Evolutionary conservation across 2,113 vertebrate genomes (phyloP), one percentile per base, ranked within the genome.

Genomic region (Brienomyrus longianalis): DNA sequence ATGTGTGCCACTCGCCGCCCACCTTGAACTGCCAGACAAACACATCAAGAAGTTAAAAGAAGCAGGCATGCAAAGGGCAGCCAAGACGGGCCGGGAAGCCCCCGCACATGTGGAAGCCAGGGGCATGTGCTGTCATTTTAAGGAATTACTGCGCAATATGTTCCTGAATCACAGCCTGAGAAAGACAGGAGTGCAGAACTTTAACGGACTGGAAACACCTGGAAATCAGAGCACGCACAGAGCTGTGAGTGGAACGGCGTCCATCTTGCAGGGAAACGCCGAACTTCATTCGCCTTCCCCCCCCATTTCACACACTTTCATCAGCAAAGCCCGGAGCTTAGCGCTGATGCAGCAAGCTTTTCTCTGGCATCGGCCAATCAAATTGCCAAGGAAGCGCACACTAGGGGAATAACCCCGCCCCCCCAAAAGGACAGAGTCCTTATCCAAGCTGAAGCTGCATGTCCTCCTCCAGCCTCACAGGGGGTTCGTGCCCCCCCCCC

Each of bases 1-100:
- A 99, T 0, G 98, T 99, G 95, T 95, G 96, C 98, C 98, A 99
- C 90, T 97, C 95, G 0, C 97, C 96, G 0, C 94, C 90, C 17
- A 98, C 93, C 95, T 97, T 98, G 93, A 99, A 99, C 98, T 99
- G 84, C 31, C 88, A 50, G 31, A 43, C 48, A 84, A 66, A 52
- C 19, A 90, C 21, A 62, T 52, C 15, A 21, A 17, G 51, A 7
- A 5, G 70, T 83, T 35, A 80, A 21, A 13, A 23, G 6, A 5
- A 43, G 39, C 27, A 54, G 66, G 23, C 45, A 21, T 3, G 10
- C 62, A 4, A 23, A n/a, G 39, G 39, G 83, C 45, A 48, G 43
- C 17, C 45, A 45, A 39, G 1, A n/a, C 23, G 2, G 45, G 4
- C 39, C 2, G 21, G 21, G 15, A 83, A 48, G 43, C 80, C 39